Evolutionary conservation across 2,113 vertebrate species (phyloP).

Genomic region (Alligator mississippiensis): DNA sequence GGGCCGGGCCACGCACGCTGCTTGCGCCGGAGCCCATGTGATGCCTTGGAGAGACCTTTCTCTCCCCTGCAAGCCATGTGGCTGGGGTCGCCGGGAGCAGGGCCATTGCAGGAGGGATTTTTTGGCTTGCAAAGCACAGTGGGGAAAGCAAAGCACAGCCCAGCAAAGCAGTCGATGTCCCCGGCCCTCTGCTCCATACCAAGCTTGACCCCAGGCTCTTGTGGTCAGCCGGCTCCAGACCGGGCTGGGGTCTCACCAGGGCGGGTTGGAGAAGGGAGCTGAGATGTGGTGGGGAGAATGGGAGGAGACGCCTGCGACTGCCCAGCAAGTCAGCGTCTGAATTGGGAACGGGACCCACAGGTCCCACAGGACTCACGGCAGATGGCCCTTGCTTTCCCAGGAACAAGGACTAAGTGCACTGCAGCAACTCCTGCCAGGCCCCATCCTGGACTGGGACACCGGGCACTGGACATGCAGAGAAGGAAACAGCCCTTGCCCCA

Average conservation of each 20-base stretch:
- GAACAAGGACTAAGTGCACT: too few relatives aligned
- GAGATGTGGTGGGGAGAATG: not conserved
- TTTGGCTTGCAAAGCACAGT: constrained; percentile 22
- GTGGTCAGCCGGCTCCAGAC: not conserved
- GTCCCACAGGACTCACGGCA: fast-evolving
- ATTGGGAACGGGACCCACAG: not conserved
- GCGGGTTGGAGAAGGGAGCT: not conserved
- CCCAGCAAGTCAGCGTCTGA: fast-evolving
- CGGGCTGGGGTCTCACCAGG: too few relatives aligned
- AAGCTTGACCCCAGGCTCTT: not conserved
- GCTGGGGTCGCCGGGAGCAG: not conserved
- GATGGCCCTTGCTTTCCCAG: too few relatives aligned
- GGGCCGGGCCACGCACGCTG: not conserved
- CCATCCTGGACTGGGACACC: too few relatives aligned
- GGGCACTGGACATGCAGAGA: too few relatives aligned
- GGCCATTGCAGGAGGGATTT: not conserved
- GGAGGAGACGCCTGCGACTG: fast-evolving
- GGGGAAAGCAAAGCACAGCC: constrained; percentile 35
- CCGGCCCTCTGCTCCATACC: not conserved
- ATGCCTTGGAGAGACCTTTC: fast-evolving
- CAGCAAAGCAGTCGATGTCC: constrained; percentile 23
- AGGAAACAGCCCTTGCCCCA: not conserved
- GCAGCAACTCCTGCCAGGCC: too few relatives aligned
- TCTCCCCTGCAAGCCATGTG: fast-evolving
- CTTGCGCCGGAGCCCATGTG: not conserved